Percentiles rank a stretch among this genome's conserved stretches.
These are phyloP conservation scores for Carapus acus DNA, from an alignment of 2,797 vertebrate species.

Conservation along the genomic window DNA sequence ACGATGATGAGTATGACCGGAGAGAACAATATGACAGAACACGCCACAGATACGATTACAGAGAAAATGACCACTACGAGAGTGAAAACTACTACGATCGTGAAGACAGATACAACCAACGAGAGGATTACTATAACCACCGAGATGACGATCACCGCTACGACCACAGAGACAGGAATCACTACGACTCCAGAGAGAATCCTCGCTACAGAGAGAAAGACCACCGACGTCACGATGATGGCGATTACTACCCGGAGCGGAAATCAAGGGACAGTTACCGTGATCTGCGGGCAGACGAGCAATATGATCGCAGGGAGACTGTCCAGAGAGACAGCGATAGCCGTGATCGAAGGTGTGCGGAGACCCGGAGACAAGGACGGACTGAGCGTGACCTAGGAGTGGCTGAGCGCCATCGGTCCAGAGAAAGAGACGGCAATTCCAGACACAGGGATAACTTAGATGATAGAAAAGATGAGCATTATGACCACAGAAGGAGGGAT, in stretches of 20 bases:
- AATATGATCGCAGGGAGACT: conserved; percentile 49
- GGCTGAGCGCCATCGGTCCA: conserved; percentile 33
- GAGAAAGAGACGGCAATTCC: conserved; percentile 43
- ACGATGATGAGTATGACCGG: conserved; percentile 43
- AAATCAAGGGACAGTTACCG: conserved; percentile 41
- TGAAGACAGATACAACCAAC: conserved; percentile 36
- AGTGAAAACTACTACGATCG: conserved; percentile 46
- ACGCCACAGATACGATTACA: conserved; percentile 34
- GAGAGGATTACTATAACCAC: conserved; percentile 34
- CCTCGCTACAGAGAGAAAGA: conserved; percentile 51
- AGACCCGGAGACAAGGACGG: conserved; percentile 43
- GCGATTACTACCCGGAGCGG: conserved; percentile 47
- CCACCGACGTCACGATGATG: conserved; percentile 49
- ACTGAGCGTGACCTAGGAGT: conserved; percentile 52
- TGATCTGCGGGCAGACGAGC: conserved; percentile 41
- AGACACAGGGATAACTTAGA: conserved; percentile 45
- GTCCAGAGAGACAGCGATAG: conserved; percentile 38
- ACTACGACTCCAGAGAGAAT: conserved; percentile 51
- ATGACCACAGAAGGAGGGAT: conserved; percentile 42
- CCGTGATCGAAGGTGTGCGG: conserved; percentile 39
- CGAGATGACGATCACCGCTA: conserved; percentile 42
- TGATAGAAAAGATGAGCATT: conserved; percentile 42
- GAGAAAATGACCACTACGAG: conserved; percentile 52
- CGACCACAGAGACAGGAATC: conserved; percentile 44
- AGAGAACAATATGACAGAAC: conserved; percentile 54